These are phyloP conservation scores for Strongylocentrotus purpuratus DNA, from an alignment of 35 echinoderm and acorn worm genomes.

Conservation along the genomic window DNA sequence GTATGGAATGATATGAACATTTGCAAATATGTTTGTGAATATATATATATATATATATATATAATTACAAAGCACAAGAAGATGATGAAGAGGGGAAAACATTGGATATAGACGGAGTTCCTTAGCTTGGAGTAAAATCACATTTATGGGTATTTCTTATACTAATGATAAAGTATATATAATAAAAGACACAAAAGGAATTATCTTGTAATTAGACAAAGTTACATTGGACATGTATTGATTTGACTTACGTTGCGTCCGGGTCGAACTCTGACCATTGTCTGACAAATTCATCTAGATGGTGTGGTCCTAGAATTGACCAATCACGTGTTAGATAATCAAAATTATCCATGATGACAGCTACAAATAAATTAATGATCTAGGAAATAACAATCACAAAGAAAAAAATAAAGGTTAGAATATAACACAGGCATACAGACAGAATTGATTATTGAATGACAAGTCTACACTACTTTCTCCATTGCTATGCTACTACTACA, in stretches of 20 bases:
- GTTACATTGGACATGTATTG: not conserved
- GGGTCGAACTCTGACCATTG: conserved; percentile 98
- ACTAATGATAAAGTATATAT: not conserved
- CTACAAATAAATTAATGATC: conserved; percentile 99
- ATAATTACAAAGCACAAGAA: no score
- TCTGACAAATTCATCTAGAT: conserved; percentile 98
- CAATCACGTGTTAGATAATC: conserved; percentile 99
- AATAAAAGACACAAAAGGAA: no score
- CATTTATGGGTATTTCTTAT: not conserved
- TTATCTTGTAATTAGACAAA: no score
- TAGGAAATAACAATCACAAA: conserved; percentile 44
- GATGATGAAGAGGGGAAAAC: no score
- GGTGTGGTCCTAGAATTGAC: conserved; percentile 99
- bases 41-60: no score
- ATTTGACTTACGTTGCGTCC: conserved; percentile 88
- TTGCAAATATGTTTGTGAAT: no score
- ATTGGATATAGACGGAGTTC: no score
- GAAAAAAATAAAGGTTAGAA: not conserved
- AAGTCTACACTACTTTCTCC: no score
- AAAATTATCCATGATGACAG: conserved; percentile 99
- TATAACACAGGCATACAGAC: not conserved
- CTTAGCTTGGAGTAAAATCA: not conserved
- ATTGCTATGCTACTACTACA: no score
- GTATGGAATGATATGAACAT: no score
- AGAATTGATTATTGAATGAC: no score